Percentiles rank a stretch among this genome's conserved stretches.
These are phyloP conservation scores for Xiphydria camelus DNA, from an alignment of 2,888 invertebrate species.

Conservation along the genomic window DNA sequence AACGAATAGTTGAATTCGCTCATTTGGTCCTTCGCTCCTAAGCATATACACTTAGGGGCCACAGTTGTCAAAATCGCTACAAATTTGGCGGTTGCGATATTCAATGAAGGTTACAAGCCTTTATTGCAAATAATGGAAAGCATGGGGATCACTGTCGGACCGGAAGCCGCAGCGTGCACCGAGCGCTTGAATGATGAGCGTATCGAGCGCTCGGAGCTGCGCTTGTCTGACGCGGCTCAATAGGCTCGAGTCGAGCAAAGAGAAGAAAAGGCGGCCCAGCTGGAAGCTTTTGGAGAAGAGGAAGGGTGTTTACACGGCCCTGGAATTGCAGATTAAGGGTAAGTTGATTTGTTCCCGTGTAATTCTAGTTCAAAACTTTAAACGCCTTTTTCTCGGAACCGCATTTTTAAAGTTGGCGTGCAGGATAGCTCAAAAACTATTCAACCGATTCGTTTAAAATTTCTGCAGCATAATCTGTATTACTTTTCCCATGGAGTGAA, in stretches of 20 bases:
- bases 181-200: not conserved
- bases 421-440: too few relatives aligned
- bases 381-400: too few relatives aligned
- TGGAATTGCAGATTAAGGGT: conserved; percentile 6
- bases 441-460: too few relatives aligned
- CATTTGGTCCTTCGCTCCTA: too few relatives aligned
- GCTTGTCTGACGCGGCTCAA: conserved; percentile 1
- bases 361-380: conserved; percentile 4
- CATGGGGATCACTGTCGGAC: not conserved
- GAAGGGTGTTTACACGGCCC: conserved; percentile 6
- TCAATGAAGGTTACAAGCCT: too few relatives aligned
- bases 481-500: too few relatives aligned
- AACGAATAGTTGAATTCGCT: not conserved
- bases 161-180: not conserved
- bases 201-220: not conserved
- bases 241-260: conserved; percentile 5
- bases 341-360: conserved; percentile 2
- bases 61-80: not conserved
- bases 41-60: not conserved
- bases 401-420: too few relatives aligned
- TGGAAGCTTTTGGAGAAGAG: conserved; percentile 1
- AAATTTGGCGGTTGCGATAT: too few relatives aligned
- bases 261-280: conserved; percentile 3
- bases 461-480: too few relatives aligned
- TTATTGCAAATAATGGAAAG: not conserved